Percentiles rank a stretch among this genome's conserved stretches.
Conservation (phyloP, 92 coral and sea anemone species). For the Heteractis magnifica region DNA sequence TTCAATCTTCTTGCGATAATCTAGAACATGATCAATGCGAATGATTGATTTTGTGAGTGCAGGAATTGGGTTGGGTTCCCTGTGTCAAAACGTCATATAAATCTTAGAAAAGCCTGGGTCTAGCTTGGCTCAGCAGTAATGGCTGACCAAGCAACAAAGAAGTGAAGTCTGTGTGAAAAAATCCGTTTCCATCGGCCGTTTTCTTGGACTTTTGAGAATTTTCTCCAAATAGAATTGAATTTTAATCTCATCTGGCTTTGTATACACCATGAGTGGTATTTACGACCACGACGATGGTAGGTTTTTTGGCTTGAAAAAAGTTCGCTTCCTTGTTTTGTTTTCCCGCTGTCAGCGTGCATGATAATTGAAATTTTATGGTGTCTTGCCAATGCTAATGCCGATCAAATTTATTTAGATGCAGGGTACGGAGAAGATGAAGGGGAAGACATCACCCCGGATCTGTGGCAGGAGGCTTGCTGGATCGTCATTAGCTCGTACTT, state of each 20-base stretch:
- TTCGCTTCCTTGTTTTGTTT: slow-evolving; percentile 16
- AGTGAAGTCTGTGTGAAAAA: not conserved
- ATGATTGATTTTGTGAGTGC: not conserved
- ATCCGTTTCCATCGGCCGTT: slow-evolving; percentile 54
- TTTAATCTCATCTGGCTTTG: not conserved
- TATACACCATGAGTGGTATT: slow-evolving; percentile 45
- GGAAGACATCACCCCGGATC: slow-evolving; percentile 93
- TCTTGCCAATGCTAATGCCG: not conserved
- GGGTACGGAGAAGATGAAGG: slow-evolving; percentile 95
- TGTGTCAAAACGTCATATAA: not conserved
- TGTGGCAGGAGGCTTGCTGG: slow-evolving; percentile 99
- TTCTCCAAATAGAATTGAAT: not conserved
- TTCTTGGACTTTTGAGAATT: not conserved
- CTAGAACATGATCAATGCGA: no score
- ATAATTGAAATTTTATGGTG: not conserved
- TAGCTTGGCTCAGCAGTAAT: slow-evolving; percentile 53
- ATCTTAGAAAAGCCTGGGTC: not conserved
- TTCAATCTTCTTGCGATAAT: no score
- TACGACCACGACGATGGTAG: slow-evolving; percentile 97
- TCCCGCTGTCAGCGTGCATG: not conserved
- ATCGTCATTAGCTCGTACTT: slow-evolving; percentile 98
- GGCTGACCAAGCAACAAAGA: slow-evolving; percentile 45
- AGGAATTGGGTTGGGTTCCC: slow-evolving; percentile 14
- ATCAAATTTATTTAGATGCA: slow-evolving; percentile 41
- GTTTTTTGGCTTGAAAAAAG: slow-evolving; percentile 15